Percentiles rank a stretch among this genome's conserved stretches.
phyloP scores from a whole-genome alignment of 1,140 invertebrate species.

The Ladona fulva region DNA sequence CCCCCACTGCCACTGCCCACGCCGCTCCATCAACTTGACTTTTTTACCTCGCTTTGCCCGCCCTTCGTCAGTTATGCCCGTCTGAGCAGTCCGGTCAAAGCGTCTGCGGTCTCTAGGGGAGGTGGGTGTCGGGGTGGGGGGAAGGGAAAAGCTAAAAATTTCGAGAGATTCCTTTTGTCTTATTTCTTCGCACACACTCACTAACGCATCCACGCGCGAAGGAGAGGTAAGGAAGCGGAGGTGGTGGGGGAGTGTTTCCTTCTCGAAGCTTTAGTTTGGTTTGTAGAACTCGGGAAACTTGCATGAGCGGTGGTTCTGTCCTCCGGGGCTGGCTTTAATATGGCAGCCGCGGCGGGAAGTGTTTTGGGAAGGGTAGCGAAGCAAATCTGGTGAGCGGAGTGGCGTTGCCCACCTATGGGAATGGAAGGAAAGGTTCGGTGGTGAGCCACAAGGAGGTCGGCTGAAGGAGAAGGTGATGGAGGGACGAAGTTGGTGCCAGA shows the following conservation, averaged over 20 bases:
- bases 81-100: conserved; percentile 6
- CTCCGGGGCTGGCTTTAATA: too few species aligned
- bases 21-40: neutral
- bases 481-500: too few species aligned
- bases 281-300: neutral
- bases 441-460: too few species aligned
- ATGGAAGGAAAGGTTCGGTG: too few species aligned
- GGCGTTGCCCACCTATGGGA: too few species aligned
- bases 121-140: neutral
- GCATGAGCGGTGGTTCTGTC: neutral
- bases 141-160: neutral
- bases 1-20: neutral
- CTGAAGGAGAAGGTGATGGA: too few species aligned
- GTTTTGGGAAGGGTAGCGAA: too few species aligned
- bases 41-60: neutral
- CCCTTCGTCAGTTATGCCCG: neutral
- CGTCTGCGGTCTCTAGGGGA: neutral
- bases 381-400: too few species aligned
- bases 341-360: too few species aligned
- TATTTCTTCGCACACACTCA: neutral
- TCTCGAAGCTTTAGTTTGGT: neutral
- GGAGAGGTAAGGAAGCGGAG: neutral
- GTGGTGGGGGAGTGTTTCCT: neutral
- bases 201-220: neutral
- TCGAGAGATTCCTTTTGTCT: neutral